Conservation (phyloP, 2,113 vertebrate genomes). For the Otolemur garnettii region DNA sequence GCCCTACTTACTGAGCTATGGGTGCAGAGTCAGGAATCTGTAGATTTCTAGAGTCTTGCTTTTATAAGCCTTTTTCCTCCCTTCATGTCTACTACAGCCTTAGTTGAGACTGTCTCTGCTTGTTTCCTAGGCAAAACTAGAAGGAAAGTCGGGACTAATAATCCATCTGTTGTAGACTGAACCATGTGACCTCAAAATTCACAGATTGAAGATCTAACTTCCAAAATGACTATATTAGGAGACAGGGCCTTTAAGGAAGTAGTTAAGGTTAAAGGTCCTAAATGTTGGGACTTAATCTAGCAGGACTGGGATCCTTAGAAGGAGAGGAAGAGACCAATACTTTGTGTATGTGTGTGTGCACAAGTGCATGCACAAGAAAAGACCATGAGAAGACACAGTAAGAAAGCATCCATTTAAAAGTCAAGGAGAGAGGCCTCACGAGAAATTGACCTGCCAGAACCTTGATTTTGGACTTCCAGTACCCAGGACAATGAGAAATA, state of each 20-base stretch:
- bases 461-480: not conserved
- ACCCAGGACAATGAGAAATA: not conserved
- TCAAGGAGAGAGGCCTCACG: not conserved
- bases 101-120: not conserved
- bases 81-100: not conserved
- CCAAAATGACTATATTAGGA: not conserved
- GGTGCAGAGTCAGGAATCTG: not conserved
- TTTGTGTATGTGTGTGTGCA: not conserved
- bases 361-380: not conserved
- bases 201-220: not conserved
- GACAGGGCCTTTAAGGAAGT: not conserved
- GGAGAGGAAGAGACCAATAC: not conserved
- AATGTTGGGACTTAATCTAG: not conserved
- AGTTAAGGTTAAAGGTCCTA: not conserved
- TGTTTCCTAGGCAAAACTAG: not conserved
- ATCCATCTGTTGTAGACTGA: not conserved
- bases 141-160: not conserved
- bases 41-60: not conserved
- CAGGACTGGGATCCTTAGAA: not conserved
- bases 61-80: not conserved
- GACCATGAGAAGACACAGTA: not conserved
- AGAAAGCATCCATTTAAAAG: not conserved
- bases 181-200: not conserved
- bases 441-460: not conserved
- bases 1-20: no score